Conservation (phyloP, 1,140 invertebrate species). For the Leucophenga varia region DNA sequence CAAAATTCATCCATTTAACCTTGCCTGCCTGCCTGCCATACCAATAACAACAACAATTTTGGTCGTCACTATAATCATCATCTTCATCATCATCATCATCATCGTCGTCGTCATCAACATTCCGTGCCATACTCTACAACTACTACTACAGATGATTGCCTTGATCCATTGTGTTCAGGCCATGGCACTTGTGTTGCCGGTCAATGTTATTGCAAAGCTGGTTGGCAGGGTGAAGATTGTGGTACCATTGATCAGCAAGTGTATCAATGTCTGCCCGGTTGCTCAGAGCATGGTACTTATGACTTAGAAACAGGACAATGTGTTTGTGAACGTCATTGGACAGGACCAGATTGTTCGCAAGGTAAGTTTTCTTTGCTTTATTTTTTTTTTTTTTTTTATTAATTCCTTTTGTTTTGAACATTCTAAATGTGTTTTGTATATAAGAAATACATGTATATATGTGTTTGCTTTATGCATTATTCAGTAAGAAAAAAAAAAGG, state of each 20-base stretch:
- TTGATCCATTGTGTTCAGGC: constrained; percentile 83
- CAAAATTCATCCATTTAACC: not conserved
- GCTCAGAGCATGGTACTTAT: constrained; percentile 86
- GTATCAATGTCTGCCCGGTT: constrained; percentile 84
- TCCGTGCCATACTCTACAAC: constrained; percentile 4
- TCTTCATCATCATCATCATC: too few species aligned
- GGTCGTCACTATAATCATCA: too few species aligned
- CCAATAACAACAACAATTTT: not conserved
- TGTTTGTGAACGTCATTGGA: constrained; percentile 86
- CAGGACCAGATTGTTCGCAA: constrained; percentile 87
- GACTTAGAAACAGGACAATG: constrained; percentile 84
- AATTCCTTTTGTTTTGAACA: not conserved
- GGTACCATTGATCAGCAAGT: constrained; percentile 83
- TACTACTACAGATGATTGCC: constrained; percentile 70
- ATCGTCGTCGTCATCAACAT: too few species aligned
- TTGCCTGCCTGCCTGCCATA: constrained; percentile 1
- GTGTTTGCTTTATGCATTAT: too few species aligned
- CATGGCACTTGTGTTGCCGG: constrained; percentile 92
- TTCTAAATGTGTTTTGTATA: not conserved
- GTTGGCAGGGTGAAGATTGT: constrained; percentile 92
- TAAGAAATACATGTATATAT: not conserved
- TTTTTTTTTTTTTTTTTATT: not conserved
- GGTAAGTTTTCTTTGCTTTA: constrained; percentile 61
- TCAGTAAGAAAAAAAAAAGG: too few species aligned
- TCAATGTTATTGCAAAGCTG: constrained; percentile 90